Evolutionary conservation across 2,797 vertebrate genomes (phyloP).

Genomic region (Acanthurus leucopareius): DNA sequence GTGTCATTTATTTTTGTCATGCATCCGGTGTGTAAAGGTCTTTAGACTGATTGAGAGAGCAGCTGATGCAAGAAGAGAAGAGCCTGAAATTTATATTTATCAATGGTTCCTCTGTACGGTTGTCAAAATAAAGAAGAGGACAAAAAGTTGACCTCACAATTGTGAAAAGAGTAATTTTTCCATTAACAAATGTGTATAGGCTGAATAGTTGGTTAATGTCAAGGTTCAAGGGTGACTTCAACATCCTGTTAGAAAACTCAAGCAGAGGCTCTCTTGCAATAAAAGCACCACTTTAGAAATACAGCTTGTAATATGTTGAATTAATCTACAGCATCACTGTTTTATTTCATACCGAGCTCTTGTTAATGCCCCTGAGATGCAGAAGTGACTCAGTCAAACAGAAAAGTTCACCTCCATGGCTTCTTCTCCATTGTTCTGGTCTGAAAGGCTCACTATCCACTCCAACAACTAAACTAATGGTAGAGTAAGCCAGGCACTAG

Average conservation of each 20-base stretch:
- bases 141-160: neutral
- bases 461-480: neutral
- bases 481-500: neutral
- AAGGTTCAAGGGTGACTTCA: neutral
- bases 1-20: too few species aligned
- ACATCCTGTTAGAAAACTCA: neutral
- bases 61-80: neutral
- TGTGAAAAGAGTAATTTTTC: neutral
- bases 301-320: neutral
- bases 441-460: neutral
- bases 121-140: neutral
- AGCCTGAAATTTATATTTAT: neutral
- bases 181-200: neutral
- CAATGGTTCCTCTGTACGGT: neutral
- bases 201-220: neutral
- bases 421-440: neutral
- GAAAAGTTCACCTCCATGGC: neutral
- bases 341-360: slow-evolving; percentile 9
- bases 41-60: neutral
- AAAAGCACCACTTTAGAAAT: neutral
- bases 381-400: neutral
- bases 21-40: too few species aligned
- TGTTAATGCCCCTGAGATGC: neutral
- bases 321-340: neutral
- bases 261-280: neutral